Percentiles rank a stretch among this genome's conserved stretches.
Conservation (phyloP, 2,797 vertebrate genomes). For the Fringilla coelebs region DNA sequence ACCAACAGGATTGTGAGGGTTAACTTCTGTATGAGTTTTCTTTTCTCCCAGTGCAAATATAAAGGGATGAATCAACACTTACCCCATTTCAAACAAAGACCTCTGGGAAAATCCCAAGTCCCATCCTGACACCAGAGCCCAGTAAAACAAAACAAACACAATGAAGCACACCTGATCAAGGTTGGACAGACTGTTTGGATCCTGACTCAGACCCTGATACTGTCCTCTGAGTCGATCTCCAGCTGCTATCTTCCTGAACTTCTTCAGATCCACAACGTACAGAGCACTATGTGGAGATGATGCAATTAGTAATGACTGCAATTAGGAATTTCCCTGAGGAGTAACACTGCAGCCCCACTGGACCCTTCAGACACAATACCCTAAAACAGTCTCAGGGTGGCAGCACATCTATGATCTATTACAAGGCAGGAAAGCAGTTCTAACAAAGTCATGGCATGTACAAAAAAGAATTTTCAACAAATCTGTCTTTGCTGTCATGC, state of each 20-base stretch:
- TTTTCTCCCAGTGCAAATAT: background rate
- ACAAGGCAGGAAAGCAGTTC: background rate
- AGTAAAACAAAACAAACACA: background rate
- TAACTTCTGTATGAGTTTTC: background rate
- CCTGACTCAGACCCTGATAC: constrained; percentile 97
- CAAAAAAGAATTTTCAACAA: background rate
- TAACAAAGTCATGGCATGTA: background rate
- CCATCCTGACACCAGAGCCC: background rate
- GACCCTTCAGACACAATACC: background rate
- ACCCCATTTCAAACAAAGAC: background rate
- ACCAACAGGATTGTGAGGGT: background rate
- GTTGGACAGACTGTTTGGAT: constrained; percentile 98
- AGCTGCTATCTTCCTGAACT: constrained; percentile 96
- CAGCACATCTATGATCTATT: background rate
- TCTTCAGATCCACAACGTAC: constrained; percentile 97
- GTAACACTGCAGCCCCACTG: background rate
- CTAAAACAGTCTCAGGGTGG: background rate
- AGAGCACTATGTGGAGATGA: constrained; percentile 81
- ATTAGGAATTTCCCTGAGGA: background rate
- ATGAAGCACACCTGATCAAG: constrained; percentile 88
- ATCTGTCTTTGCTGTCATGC: background rate
- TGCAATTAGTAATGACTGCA: background rate
- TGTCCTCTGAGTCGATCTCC: constrained; percentile 95
- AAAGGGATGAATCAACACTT: background rate
- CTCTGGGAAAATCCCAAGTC: background rate